phyloP scores from a whole-genome alignment of 92 coral and sea anemone genomes.

The Diadumene lineata region DNA sequence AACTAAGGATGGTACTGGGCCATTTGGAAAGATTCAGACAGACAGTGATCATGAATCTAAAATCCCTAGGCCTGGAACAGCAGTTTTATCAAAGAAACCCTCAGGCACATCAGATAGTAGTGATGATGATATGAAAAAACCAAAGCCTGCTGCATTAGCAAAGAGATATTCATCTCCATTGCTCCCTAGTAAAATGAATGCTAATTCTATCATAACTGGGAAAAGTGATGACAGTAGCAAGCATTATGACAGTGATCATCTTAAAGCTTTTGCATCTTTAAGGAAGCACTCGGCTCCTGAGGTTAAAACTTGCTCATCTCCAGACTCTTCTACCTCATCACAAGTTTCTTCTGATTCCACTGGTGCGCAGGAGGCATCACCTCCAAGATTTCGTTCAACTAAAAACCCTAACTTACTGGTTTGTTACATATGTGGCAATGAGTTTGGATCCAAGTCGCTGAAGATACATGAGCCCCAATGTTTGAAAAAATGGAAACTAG shows the following conservation, averaged over 20 bases:
- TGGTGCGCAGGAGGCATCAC: conserved; percentile 6
- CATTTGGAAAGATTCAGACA: too few relatives aligned
- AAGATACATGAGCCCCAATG: conserved; percentile 97
- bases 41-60: too few relatives aligned
- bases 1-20: too few relatives aligned
- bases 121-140: conserved; percentile 5
- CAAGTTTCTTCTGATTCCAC: conserved; percentile 52
- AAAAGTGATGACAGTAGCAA: conserved; percentile 11
- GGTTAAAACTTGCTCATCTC: conserved; percentile 28
- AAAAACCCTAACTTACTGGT: conserved; percentile 80
- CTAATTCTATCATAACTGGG: conserved; percentile 10
- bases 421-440: conserved; percentile 95
- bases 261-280: conserved; percentile 30
- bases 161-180: conserved; percentile 8
- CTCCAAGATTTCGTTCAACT: conserved; percentile 62
- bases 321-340: conserved; percentile 40
- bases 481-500: conserved; percentile 87
- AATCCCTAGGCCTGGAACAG: too few relatives aligned
- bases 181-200: conserved; percentile 29
- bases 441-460: conserved; percentile 84
- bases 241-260: neutral
- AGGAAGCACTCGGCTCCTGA: conserved; percentile 42
- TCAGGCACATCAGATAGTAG: conserved; percentile 1
- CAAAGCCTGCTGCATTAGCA: conserved; percentile 24
- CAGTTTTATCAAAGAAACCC: conserved; percentile 37